A percentile compares a stretch with the other conserved stretches of the same genome.
These are phyloP conservation scores for Bradypodion pumilum DNA, from an alignment of 2,797 vertebrate genomes.

Conservation along the genomic window DNA sequence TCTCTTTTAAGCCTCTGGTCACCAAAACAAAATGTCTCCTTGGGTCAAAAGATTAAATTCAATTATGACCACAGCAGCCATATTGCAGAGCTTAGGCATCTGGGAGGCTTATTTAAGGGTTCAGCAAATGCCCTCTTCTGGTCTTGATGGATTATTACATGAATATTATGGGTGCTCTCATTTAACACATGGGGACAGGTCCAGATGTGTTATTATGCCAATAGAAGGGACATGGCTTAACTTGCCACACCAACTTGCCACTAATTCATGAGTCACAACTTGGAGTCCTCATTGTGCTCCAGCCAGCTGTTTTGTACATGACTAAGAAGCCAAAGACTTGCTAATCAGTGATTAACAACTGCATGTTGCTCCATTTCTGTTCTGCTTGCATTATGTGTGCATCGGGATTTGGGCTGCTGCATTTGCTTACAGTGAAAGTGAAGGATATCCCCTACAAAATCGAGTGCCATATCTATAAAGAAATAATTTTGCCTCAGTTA, in stretches of 20 bases:
- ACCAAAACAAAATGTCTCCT: background rate
- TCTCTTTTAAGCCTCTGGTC: background rate
- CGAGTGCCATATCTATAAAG: background rate
- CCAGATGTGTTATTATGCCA: too few species aligned
- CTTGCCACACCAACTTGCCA: too few species aligned
- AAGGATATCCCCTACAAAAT: background rate
- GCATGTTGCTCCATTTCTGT: too few species aligned
- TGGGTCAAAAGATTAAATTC: background rate
- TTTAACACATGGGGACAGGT: background rate
- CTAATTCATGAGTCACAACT: too few species aligned
- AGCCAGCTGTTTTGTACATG: too few species aligned
- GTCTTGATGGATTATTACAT: background rate
- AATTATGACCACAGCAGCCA: background rate
- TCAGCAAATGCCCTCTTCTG: background rate
- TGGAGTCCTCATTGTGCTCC: too few species aligned
- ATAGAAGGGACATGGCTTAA: too few species aligned
- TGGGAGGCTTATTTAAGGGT: background rate
- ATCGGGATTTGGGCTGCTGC: too few species aligned
- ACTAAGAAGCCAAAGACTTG: too few species aligned
- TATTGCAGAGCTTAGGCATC: background rate
- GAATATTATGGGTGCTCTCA: background rate
- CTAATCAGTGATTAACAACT: too few species aligned
- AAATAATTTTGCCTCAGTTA: background rate
- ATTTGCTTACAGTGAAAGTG: background rate
- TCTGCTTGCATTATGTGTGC: too few species aligned